Evolutionary conservation across 2,113 vertebrate genomes (phyloP).

Genomic region (Chaetodon auriga): DNA sequence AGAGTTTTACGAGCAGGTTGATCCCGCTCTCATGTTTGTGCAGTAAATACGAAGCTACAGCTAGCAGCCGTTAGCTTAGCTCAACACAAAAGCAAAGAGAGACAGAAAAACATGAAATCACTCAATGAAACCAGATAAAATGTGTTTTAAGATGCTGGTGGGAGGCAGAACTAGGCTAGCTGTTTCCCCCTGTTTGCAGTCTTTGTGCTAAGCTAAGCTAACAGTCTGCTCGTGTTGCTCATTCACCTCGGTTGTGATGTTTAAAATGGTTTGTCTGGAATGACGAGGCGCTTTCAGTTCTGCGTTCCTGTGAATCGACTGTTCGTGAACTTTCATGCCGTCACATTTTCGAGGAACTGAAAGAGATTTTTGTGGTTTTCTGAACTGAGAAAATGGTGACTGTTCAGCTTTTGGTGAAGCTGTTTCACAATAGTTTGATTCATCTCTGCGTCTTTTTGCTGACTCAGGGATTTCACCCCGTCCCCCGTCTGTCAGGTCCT

Average conservation of each 20-base stretch:
- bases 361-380: not conserved
- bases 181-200: too few relatives aligned
- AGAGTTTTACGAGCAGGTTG: too few relatives aligned
- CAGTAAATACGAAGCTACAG: too few relatives aligned
- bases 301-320: not conserved
- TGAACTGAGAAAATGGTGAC: not conserved
- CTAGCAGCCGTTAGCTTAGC: too few relatives aligned
- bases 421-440: not conserved
- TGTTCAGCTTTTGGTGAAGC: not conserved
- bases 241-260: not conserved
- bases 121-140: too few relatives aligned
- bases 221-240: not conserved
- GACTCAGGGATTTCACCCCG: not conserved
- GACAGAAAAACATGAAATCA: too few relatives aligned
- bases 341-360: conserved; percentile 28
- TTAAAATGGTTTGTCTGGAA: too few relatives aligned
- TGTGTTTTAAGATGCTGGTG: too few relatives aligned
- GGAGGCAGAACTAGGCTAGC: not conserved
- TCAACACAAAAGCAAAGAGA: too few relatives aligned
- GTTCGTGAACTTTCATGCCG: not conserved
- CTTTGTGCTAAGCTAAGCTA: not conserved
- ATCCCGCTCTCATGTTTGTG: too few relatives aligned
- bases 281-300: conserved; percentile 25
- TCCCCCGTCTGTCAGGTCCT: not conserved
- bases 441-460: not conserved